Conservation (phyloP, 2,888 invertebrate species). For the Hipparchia sbordonii region DNA sequence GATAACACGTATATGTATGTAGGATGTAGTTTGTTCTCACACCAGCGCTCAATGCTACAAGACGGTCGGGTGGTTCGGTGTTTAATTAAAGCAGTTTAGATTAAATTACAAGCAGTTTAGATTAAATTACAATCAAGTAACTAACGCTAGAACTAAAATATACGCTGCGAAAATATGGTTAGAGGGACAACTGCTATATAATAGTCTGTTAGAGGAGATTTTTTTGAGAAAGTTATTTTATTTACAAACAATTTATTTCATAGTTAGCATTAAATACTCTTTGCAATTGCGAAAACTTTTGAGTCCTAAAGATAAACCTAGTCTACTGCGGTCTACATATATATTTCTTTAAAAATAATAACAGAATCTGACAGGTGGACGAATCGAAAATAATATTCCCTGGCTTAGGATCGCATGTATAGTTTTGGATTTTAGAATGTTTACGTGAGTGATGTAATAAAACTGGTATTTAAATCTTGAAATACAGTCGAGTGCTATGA, state of each 20-base stretch:
- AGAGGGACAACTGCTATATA: too few species aligned
- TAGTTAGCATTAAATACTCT: too few species aligned
- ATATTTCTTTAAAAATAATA: not conserved
- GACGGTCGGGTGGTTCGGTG: slow-evolving; percentile 14
- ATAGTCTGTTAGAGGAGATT: too few species aligned
- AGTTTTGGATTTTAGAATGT: slow-evolving; percentile 30
- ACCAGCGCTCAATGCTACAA: slow-evolving; percentile 21
- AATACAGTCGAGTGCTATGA: slow-evolving; percentile 33
- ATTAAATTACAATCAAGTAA: too few species aligned
- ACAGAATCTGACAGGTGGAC: slow-evolving; percentile 31
- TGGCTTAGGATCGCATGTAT: slow-evolving; percentile 4
- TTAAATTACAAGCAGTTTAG: not conserved
- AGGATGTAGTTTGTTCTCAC: not conserved
- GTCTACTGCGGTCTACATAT: too few species aligned
- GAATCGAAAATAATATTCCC: slow-evolving; percentile 22
- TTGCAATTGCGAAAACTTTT: too few species aligned
- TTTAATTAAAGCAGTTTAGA: slow-evolving; percentile 1
- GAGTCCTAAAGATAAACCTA: too few species aligned
- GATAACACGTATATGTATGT: slow-evolving; percentile 36
- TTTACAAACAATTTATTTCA: too few species aligned
- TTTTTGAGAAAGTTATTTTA: too few species aligned
- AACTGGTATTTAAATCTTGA: slow-evolving; percentile 33
- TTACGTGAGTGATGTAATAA: slow-evolving; percentile 36
- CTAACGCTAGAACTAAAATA: too few species aligned
- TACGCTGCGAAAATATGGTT: too few species aligned